These are phyloP conservation scores for Ascaphus truei DNA, from an alignment of 2,113 vertebrate genomes.

Conservation along the genomic window DNA sequence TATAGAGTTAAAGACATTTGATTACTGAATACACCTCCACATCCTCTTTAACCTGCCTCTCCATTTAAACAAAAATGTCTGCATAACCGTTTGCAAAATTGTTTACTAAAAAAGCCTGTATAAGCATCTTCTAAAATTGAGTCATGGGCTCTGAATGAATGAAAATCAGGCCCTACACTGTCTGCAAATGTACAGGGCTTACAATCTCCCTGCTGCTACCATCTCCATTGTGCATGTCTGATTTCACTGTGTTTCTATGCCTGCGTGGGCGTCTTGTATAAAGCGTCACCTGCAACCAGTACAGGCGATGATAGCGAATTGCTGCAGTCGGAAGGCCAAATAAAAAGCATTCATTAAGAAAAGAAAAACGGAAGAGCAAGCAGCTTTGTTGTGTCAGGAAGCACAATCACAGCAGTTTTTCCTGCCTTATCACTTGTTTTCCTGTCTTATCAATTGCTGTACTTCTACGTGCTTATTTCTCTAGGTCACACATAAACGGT, in stretches of 20 bases:
- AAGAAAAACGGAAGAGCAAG: not conserved
- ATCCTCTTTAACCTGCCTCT: not conserved
- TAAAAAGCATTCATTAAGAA: conserved; percentile 15
- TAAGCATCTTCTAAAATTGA: not conserved
- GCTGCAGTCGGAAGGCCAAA: conserved; percentile 10
- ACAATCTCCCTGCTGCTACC: not conserved
- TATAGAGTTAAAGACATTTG: not conserved
- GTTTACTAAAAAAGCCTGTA: not conserved
- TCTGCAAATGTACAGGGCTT: not conserved
- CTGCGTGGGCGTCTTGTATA: conserved; percentile 26
- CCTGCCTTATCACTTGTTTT: not conserved
- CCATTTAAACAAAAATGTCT: not conserved
- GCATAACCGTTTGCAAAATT: not conserved
- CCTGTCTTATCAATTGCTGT: not conserved
- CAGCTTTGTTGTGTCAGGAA: conserved; percentile 2
- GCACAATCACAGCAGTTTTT: not conserved
- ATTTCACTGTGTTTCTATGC: not conserved
- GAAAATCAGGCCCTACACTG: not conserved
- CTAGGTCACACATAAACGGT: too few species aligned
- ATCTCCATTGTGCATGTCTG: not conserved
- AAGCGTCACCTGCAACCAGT: conserved; percentile 13
- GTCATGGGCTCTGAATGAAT: conserved; percentile 1
- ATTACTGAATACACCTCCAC: not conserved
- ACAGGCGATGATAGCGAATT: not conserved
- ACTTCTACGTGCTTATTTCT: too few species aligned